phyloP scores from a whole-genome alignment of 2,888 invertebrate species.

The Heteromyza rotundicornis region DNA sequence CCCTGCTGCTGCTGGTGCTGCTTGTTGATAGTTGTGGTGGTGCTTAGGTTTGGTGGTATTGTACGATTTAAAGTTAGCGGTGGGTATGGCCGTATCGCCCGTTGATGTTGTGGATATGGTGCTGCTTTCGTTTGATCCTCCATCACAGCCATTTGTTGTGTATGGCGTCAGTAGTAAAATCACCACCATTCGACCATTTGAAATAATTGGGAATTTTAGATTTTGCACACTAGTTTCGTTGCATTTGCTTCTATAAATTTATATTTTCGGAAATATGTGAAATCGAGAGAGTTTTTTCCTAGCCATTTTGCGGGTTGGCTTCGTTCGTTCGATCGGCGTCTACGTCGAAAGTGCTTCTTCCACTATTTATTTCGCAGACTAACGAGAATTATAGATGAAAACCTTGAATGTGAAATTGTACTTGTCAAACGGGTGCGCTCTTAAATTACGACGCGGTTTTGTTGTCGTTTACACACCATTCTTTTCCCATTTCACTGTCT shows the following conservation, averaged over 20 bases:
- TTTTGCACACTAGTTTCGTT: conserved; percentile 18
- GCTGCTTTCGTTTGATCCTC: conserved; percentile 44
- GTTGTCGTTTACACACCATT: conserved; percentile 1
- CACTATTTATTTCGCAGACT: neutral
- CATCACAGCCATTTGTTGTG: conserved; percentile 57
- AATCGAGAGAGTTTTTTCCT: neutral
- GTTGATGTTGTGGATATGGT: conserved; percentile 57
- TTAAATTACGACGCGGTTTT: neutral
- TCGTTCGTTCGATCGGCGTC: neutral
- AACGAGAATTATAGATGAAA: too few species aligned
- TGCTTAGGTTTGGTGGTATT: conserved; percentile 27
- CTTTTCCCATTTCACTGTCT: conserved; percentile 24
- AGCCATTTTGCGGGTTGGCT: conserved; percentile 2
- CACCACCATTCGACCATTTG: conserved; percentile 65
- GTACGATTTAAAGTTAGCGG: conserved; percentile 32
- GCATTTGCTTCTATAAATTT: too few species aligned
- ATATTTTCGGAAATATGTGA: neutral
- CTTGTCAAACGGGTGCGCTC: neutral
- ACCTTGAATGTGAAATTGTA: conserved; percentile 9
- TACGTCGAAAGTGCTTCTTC: neutral
- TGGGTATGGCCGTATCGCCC: conserved; percentile 59
- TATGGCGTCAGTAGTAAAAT: conserved; percentile 63
- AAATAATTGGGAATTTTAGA: conserved; percentile 36
- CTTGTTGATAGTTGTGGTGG: conserved; percentile 23
- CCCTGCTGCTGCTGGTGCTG: conserved; percentile 15